Percentiles rank a stretch among this genome's conserved stretches.
These are phyloP conservation scores for Chrysotoxum bicinctum DNA, from an alignment of 2,888 invertebrate genomes.

Conservation along the genomic window DNA sequence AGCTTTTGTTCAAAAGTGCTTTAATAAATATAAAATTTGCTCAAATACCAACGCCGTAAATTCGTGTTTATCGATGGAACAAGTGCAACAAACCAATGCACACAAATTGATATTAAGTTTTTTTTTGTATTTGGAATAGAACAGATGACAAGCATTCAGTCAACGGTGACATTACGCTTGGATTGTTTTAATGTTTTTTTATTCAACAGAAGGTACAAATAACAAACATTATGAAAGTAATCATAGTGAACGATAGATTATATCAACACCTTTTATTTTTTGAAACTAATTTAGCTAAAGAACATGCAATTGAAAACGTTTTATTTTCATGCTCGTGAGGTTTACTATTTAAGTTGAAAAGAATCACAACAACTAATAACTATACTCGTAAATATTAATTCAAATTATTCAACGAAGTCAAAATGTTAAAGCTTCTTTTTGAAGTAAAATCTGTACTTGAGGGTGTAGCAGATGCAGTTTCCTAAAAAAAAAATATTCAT, in stretches of 20 bases:
- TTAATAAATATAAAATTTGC: not conserved
- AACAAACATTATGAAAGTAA: not conserved
- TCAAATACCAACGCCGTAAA: not conserved
- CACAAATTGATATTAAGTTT: not conserved
- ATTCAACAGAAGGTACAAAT: not conserved
- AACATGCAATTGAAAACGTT: no score
- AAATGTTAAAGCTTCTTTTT: no score
- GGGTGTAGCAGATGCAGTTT: no score
- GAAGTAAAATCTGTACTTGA: no score
- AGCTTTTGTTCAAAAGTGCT: not conserved
- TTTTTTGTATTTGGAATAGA: not conserved
- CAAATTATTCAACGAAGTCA: no score
- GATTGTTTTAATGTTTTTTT: not conserved
- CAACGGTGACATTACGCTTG: not conserved
- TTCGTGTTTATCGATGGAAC: not conserved
- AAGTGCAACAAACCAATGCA: not conserved
- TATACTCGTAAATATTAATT: no score
- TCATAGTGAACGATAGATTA: not conserved
- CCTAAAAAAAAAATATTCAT: no score
- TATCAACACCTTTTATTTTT: no score
- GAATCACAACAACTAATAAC: no score
- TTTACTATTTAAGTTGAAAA: no score
- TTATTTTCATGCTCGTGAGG: no score
- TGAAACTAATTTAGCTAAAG: no score
- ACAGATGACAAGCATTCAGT: not conserved